Evolutionary conservation across 2,888 invertebrate species (phyloP).

Genomic region (Anticlea derivata): DNA sequence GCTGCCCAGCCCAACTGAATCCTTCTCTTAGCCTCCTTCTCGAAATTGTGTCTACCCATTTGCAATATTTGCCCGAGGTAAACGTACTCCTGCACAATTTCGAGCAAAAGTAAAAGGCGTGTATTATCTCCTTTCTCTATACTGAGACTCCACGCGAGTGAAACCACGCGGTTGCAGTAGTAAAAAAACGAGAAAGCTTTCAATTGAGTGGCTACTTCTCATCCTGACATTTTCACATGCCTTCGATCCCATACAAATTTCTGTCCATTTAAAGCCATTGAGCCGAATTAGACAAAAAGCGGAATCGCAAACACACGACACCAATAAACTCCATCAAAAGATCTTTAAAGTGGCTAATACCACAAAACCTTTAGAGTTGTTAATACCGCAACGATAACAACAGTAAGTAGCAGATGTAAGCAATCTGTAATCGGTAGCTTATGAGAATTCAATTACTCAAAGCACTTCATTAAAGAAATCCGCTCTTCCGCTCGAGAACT

Average conservation of each 20-base stretch:
- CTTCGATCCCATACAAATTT: slow-evolving; percentile 3
- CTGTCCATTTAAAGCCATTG: neutral
- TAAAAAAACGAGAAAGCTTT: no score
- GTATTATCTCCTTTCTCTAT: no score
- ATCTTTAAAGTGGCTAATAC: slow-evolving; percentile 17
- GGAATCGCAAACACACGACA: slow-evolving; percentile 24
- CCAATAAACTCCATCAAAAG: slow-evolving; percentile 15
- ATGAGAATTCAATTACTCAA: slow-evolving; percentile 32
- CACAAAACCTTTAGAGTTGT: slow-evolving; percentile 13
- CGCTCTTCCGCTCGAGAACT: slow-evolving; percentile 44
- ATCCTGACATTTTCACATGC: slow-evolving; percentile 10
- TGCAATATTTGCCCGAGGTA: no score
- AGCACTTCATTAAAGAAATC: slow-evolving; percentile 38
- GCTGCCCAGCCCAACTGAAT: no score
- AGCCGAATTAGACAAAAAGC: slow-evolving; percentile 9
- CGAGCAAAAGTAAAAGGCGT: no score
- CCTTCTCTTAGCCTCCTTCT: no score
- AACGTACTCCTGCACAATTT: no score
- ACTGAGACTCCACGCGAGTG: no score
- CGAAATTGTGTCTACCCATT: no score
- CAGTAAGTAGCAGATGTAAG: slow-evolving; percentile 10
- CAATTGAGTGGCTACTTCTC: neutral
- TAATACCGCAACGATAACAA: slow-evolving; percentile 13
- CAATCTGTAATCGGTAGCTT: slow-evolving; percentile 15
- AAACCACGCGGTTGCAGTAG: no score